Evolutionary conservation across 2,113 vertebrate genomes (phyloP).

Genomic region (Lepus timidus): DNA sequence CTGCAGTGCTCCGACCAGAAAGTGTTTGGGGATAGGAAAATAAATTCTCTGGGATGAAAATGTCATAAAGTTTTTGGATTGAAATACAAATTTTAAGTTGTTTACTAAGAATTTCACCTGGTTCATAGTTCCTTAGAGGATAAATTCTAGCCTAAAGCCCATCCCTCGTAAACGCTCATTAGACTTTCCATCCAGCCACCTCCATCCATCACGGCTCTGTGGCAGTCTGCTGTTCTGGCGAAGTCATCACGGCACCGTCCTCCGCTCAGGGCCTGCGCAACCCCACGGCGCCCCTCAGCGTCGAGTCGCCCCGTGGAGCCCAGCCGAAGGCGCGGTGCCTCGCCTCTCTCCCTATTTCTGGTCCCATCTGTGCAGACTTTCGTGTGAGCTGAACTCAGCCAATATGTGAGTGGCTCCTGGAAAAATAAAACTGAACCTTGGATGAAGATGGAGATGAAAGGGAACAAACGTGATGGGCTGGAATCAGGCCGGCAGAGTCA

Average conservation of each 20-base stretch:
- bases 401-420: slow-evolving; percentile 58
- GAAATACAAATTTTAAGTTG: neutral
- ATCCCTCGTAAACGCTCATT: neutral
- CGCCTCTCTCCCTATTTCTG: slow-evolving; percentile 53
- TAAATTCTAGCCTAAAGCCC: neutral
- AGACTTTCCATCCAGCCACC: slow-evolving; percentile 48
- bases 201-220: neutral
- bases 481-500: slow-evolving; percentile 33
- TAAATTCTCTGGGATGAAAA: neutral
- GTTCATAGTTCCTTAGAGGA: neutral
- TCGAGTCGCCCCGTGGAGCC: slow-evolving; percentile 37
- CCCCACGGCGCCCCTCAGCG: slow-evolving; percentile 3
- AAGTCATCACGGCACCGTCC: slow-evolving; percentile 4
- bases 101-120: neutral
- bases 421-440: neutral
- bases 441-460: neutral
- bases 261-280: slow-evolving; percentile 52
- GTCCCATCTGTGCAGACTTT: slow-evolving; percentile 25
- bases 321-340: slow-evolving; percentile 11
- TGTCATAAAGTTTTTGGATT: neutral
- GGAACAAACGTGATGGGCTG: neutral
- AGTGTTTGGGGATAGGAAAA: neutral
- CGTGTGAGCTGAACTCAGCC: slow-evolving; percentile 23
- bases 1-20: neutral
- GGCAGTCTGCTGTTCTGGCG: neutral